These are phyloP conservation scores for Amphiura filiformis DNA, from an alignment of 35 echinoderm and acorn worm genomes.

Conservation along the genomic window DNA sequence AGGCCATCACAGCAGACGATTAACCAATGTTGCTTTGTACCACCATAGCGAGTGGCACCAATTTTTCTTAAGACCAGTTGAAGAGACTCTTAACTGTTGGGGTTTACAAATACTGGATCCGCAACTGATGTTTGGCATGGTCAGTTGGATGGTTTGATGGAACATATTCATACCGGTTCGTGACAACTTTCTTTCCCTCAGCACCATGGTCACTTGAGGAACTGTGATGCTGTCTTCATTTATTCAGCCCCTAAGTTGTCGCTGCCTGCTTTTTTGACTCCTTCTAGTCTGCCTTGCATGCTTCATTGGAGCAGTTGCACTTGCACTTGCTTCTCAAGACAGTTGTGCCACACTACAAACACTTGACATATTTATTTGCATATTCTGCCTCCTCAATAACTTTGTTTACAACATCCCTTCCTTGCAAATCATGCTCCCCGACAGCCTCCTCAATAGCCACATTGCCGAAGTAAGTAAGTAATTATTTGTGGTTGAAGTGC, in stretches of 20 bases:
- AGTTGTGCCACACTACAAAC: too few relatives aligned
- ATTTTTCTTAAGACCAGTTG: not conserved
- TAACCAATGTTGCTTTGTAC: not conserved
- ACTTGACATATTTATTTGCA: too few relatives aligned
- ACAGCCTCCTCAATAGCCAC: too few relatives aligned
- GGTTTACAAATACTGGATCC: not conserved
- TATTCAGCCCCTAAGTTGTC: not conserved
- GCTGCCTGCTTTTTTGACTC: not conserved
- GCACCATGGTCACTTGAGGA: not conserved
- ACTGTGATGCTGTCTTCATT: not conserved
- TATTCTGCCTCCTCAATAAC: too few relatives aligned
- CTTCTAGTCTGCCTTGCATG: too few relatives aligned
- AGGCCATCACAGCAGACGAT: not conserved
- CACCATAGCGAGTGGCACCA: not conserved
- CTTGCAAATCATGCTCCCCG: too few relatives aligned
- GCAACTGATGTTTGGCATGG: not conserved
- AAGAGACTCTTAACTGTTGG: not conserved
- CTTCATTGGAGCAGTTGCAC: too few relatives aligned
- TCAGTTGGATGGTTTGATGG: not conserved
- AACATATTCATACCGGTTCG: not conserved
- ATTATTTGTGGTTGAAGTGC: not conserved
- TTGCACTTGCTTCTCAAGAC: too few relatives aligned
- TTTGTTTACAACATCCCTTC: too few relatives aligned
- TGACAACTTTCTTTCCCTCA: not conserved
- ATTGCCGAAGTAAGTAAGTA: not conserved